Evolutionary conservation across 1,140 invertebrate species (phyloP).

Genomic region (Rhagoletis pomonella): DNA sequence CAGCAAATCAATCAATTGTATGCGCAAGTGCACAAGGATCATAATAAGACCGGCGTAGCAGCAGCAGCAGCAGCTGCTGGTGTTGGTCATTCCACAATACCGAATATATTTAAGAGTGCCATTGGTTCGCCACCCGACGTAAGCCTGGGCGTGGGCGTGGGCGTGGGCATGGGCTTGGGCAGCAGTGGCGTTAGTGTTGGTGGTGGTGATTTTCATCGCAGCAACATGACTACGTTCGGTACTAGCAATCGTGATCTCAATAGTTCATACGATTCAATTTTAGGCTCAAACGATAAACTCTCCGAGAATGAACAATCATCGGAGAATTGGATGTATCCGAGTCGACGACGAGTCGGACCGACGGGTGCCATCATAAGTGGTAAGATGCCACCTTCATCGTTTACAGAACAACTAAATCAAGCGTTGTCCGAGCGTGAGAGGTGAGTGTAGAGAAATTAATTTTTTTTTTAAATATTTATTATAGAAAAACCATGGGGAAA

Average conservation of each 20-base stretch:
- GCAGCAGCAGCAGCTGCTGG: conserved; percentile 56
- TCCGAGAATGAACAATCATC: conserved; percentile 69
- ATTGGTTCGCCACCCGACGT: conserved; percentile 67
- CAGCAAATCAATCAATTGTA: conserved; percentile 72
- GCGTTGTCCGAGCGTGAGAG: conserved; percentile 85
- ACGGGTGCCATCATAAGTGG: conserved; percentile 66
- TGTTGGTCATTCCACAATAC: conserved; percentile 61
- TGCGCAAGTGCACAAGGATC: conserved; percentile 73
- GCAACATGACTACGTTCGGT: conserved; percentile 71
- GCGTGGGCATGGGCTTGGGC: not conserved
- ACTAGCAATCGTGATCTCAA: conserved; percentile 72
- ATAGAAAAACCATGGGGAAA: too few relatives aligned
- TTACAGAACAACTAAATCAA: conserved; percentile 89
- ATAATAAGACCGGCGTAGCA: conserved; percentile 62
- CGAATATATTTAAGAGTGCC: conserved; percentile 69
- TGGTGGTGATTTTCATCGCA: conserved; percentile 70
- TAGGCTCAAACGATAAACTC: conserved; percentile 73
- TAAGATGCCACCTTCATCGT: conserved; percentile 80
- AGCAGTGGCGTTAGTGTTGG: conserved; percentile 55
- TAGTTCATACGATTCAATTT: conserved; percentile 73
- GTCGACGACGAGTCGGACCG: conserved; percentile 71
- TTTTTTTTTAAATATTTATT: too few relatives aligned
- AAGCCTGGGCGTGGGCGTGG: conserved; percentile 49
- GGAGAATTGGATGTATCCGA: conserved; percentile 74
- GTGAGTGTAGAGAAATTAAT: conserved; percentile 67